Base-by-base conservation (phyloP, 2,113 vertebrate genomes). In the Pelvicachromis taeniatus region DNA sequence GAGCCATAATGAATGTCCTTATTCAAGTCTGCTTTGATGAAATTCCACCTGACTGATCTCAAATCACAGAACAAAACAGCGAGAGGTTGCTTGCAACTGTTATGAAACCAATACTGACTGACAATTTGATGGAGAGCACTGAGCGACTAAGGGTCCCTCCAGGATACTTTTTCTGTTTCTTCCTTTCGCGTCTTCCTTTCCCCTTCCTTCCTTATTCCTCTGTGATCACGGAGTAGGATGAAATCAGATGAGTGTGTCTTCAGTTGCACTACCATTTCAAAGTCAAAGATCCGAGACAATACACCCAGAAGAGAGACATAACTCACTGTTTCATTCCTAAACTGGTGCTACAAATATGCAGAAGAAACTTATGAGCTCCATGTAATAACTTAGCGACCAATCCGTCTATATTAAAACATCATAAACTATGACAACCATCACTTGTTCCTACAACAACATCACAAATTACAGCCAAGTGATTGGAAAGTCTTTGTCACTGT, bases 21-120 rank as follows among this genome's bases (percentile, higher is more conserved):
- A 84, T 91, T 92, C 85, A 88, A 75, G 85, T 92, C 83, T 83
- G 88, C 89, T 94, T 93, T 93, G 92, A 93, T 92, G 90, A 86
- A 88, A 90, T 75, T 88, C 89, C 85, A 92, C 92, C 90, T 93
- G 86, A 80, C 88, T 90, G 93, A 94, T 92, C 90, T 92, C 78
- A 90, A 92, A 91, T 94, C 91, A 92, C 89, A 88, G 81, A 88
- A 89, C 86, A 89, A 91, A 90, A 91, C 84, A 89, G 77, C 11
- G 1, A 77, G 82, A 80, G 87, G 52, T 81, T 31, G 58, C 82
- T 85, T 54, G 87, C 87, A 79, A 92, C 80, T 54, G 83, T 81
- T 78, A 81, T 68, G 79, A 86, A 88, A 86, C 88, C 77, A 53
- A 80, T 9, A 48, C 78, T 21, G 68, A 59, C 80, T 85, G 53